These are phyloP conservation scores for Helostoma temminkii DNA, from an alignment of 2,797 vertebrate species.

Conservation along the genomic window DNA sequence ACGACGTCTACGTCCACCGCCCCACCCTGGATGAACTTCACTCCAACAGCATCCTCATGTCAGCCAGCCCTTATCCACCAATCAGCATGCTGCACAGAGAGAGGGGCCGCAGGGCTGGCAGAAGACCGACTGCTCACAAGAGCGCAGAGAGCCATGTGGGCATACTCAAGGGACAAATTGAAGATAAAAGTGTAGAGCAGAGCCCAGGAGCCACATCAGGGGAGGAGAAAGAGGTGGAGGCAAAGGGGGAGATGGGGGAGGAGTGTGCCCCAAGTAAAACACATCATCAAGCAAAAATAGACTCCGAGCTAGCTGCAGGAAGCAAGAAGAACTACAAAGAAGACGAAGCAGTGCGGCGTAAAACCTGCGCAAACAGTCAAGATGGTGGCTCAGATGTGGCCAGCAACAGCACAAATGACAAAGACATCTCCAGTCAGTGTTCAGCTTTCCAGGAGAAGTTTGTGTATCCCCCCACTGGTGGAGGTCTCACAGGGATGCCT, in stretches of 20 bases:
- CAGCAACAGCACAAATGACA: constrained; percentile 79
- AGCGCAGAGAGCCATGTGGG: constrained; percentile 73
- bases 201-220: constrained; percentile 78
- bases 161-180: constrained; percentile 83
- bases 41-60: constrained; percentile 88
- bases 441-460: constrained; percentile 89
- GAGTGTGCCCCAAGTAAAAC: constrained; percentile 79
- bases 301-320: constrained; percentile 74
- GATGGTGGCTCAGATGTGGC: constrained; percentile 80
- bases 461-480: constrained; percentile 81
- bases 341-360: constrained; percentile 79
- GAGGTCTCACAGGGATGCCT: constrained; percentile 81
- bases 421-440: constrained; percentile 83
- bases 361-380: constrained; percentile 78
- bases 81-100: constrained; percentile 90
- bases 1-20: constrained; percentile 90
- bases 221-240: constrained; percentile 88
- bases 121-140: constrained; percentile 87
- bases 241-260: constrained; percentile 84
- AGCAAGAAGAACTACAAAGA: constrained; percentile 84
- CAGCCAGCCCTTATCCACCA: constrained; percentile 87
- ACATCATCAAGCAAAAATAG: constrained; percentile 84
- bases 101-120: constrained; percentile 86
- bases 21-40: constrained; percentile 88
- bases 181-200: constrained; percentile 85